These are phyloP conservation scores for Nothocercus nigrocapillus DNA, from an alignment of 2,113 vertebrate genomes.

Conservation along the genomic window DNA sequence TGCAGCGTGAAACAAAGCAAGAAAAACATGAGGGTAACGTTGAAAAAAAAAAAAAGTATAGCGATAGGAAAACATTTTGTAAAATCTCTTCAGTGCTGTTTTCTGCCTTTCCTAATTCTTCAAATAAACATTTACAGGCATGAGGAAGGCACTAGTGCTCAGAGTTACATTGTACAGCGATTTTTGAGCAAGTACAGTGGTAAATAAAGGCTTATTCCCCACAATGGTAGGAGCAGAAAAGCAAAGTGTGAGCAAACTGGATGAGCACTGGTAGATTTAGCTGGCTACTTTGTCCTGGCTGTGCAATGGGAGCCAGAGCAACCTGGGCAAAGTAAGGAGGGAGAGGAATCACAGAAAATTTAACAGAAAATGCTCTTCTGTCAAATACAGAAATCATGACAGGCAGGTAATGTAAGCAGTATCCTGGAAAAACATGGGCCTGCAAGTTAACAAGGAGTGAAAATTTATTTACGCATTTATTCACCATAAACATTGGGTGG, in stretches of 20 bases:
- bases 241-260: neutral
- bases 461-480: neutral
- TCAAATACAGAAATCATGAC: neutral
- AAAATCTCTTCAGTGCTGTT: neutral
- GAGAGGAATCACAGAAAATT: too few relatives aligned
- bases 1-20: neutral
- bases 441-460: neutral
- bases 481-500: neutral
- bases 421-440: neutral
- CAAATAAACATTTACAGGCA: neutral
- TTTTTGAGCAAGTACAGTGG: neutral
- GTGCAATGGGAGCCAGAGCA: neutral
- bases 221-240: neutral
- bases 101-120: neutral
- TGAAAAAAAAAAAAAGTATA: neutral
- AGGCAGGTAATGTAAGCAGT: neutral
- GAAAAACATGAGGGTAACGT: neutral
- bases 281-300: neutral
- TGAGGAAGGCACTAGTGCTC: neutral
- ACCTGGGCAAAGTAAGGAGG: neutral
- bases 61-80: neutral
- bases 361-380: neutral
- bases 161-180: neutral
- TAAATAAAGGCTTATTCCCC: neutral
- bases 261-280: neutral